Conservation (phyloP, 2,888 invertebrate genomes). For the Hecatera dysodea region DNA sequence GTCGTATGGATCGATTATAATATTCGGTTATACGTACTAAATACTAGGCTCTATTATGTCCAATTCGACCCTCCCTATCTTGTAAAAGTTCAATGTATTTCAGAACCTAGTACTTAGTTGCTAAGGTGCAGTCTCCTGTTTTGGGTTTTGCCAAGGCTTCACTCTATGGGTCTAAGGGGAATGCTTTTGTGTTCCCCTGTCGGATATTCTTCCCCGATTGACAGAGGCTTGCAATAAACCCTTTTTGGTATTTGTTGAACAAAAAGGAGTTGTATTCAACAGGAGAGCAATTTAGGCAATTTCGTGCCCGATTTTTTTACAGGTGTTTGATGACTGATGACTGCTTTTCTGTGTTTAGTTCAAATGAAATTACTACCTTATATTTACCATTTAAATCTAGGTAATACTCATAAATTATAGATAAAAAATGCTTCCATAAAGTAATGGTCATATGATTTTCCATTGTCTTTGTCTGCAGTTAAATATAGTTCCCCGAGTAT, state of each 20-base stretch:
- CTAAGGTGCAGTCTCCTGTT: conserved; percentile 16
- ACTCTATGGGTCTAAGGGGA: conserved; percentile 10
- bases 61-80: not conserved
- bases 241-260: not conserved
- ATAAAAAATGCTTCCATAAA: not conserved
- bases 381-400: not conserved
- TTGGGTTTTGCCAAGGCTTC: not conserved
- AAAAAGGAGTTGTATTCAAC: not conserved
- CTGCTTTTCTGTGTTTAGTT: not conserved
- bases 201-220: conserved; percentile 2
- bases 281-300: not conserved
- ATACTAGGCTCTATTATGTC: conserved; percentile 12
- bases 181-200: conserved; percentile 19
- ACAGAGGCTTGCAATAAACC: conserved; percentile 1
- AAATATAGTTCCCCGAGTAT: not conserved
- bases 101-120: not conserved
- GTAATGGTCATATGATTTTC: not conserved
- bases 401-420: not conserved
- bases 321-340: too few relatives aligned
- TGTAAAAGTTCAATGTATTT: not conserved
- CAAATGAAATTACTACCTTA: not conserved
- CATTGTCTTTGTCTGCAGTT: not conserved
- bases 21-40: not conserved
- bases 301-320: not conserved
- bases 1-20: conserved; percentile 1